Base-by-base conservation (phyloP, 2,113 vertebrate species). In the Xenopus borealis region DNA sequence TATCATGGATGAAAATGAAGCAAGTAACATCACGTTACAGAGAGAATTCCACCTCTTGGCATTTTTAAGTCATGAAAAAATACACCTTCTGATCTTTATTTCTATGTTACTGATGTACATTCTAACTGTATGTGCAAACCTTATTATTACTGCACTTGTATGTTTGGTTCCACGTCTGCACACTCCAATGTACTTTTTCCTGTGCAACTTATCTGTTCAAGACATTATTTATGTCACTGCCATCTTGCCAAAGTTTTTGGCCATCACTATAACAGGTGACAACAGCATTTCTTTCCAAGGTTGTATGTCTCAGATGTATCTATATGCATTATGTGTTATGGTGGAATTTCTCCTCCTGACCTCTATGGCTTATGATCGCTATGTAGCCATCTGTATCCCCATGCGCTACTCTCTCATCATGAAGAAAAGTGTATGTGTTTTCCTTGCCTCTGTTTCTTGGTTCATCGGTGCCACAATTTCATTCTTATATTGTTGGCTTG, bases 321-420 rank as follows among this genome's bases (percentile, higher is more conserved):
- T 85, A 65, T 76, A 66, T 5, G 78, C 76, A 0, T 59, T 80
- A 8, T 82, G 78, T 53, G 75, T 77, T 0, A 47, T 69, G 45
- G 52, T 7, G 19, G 81, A 80, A 63, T 78, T 75, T 57, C 78
- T 85, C 69, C 79, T 82, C 40, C 40, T 84, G 44, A 79, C 82
- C 0, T 57, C 78, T 23, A 83, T 81, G 82, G 79, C 85, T 46
- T 85, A 78, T 4, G 81, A 80, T 19, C 72, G 75, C 6, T 80
- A 82, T 30, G 75, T 82, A 53, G 85, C 85, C 7, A 73, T 85
- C 70, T 80, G 83, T 72, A 52, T 74, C 16, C 83, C 85, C 17
- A 71, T 83, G 57, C 78, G 11, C 52, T 82, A 84, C 1, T 19
- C 0, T 1, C 63, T 52, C 40, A 27, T 80, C 33, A 83, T 79